phyloP scores from a whole-genome alignment of 2,888 invertebrate species.

The Nebria brevicollis region DNA sequence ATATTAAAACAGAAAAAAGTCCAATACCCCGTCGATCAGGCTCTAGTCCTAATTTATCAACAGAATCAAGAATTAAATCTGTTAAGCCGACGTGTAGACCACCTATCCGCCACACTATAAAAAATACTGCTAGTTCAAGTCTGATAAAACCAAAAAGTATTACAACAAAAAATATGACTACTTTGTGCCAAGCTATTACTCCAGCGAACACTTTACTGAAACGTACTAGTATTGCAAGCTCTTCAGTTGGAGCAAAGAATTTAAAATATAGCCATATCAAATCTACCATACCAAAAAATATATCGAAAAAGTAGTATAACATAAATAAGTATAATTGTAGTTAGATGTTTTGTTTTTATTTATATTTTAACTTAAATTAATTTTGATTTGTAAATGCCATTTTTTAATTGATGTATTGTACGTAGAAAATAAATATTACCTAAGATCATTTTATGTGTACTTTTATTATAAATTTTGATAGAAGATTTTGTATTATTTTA shows the following conservation, averaged over 20 bases:
- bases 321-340: no score
- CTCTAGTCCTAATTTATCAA: conserved; percentile 49
- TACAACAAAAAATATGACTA: background rate
- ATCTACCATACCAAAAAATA: conserved; percentile 9
- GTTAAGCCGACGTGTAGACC: conserved; percentile 4
- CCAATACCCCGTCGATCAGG: background rate
- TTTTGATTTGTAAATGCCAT: no score
- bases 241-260: background rate
- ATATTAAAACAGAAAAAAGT: no score
- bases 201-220: background rate
- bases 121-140: background rate
- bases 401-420: no score
- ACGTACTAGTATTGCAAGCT: background rate
- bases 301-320: background rate
- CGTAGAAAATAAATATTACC: no score
- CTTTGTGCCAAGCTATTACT: background rate
- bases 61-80: conserved; percentile 22
- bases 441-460: no score
- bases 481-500: no score
- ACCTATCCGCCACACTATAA: background rate
- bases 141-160: background rate
- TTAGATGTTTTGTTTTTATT: no score
- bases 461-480: no score
- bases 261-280: conserved; percentile 8
- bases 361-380: no score